Evolutionary conservation across 2,113 vertebrate genomes (phyloP).

Genomic region (Scophthalmus maximus): DNA sequence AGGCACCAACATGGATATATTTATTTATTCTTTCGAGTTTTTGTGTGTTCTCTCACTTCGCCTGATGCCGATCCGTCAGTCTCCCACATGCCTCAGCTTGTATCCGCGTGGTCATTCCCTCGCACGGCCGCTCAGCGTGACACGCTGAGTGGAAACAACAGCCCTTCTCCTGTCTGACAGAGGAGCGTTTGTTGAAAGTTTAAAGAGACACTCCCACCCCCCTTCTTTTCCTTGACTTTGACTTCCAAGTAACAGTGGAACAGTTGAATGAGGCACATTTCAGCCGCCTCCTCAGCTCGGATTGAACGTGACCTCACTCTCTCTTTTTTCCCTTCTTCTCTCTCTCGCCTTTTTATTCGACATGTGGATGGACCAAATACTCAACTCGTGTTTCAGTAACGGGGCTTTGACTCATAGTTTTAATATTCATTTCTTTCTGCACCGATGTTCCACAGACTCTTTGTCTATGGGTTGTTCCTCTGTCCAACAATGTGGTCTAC

Average conservation of each 20-base stretch:
- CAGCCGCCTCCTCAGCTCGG: neutral
- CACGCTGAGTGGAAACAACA: slow-evolving; percentile 21
- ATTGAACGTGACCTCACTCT: neutral
- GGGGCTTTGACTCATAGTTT: too few relatives aligned
- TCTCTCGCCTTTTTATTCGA: too few relatives aligned
- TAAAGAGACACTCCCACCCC: neutral
- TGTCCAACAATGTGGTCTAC: too few relatives aligned
- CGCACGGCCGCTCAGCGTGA: slow-evolving; percentile 29
- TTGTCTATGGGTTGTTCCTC: too few relatives aligned
- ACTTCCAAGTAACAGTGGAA: slow-evolving; percentile 2
- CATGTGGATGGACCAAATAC: neutral
- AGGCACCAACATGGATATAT: neutral
- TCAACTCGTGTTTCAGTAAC: neutral
- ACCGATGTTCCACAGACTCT: too few relatives aligned
- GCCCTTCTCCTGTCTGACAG: slow-evolving; percentile 15
- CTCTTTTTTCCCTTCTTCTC: neutral
- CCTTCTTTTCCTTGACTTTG: slow-evolving; percentile 34
- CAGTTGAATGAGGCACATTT: neutral
- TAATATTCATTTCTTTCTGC: too few relatives aligned
- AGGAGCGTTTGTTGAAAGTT: slow-evolving; percentile 41
- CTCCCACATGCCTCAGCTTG: slow-evolving; percentile 26
- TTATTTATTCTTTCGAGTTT: neutral
- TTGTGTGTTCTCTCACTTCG: neutral
- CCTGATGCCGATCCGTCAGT: neutral
- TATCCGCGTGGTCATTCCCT: neutral